Evolutionary conservation across 1,140 invertebrate genomes (phyloP).

Genomic region (Bombus affinis): DNA sequence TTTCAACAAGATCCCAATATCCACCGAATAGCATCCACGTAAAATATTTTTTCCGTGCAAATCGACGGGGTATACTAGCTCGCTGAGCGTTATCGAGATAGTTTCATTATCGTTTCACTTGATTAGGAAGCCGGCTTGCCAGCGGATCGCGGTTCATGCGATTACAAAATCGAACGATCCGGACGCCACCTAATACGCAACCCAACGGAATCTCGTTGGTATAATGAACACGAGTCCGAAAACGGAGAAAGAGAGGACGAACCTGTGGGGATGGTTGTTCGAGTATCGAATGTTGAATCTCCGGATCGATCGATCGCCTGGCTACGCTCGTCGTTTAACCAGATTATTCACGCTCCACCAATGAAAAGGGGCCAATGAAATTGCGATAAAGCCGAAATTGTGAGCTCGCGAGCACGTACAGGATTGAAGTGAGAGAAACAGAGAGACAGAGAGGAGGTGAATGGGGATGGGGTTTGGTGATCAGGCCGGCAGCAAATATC

Average conservation of each 20-base stretch:
- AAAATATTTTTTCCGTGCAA: not conserved
- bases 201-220: constrained; percentile 41
- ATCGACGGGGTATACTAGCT: not conserved
- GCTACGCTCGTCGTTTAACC: constrained; percentile 70
- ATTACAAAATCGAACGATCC: constrained; percentile 60
- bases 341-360: constrained; percentile 71
- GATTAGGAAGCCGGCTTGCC: constrained; percentile 9
- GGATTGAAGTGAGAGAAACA: not conserved
- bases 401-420: constrained; percentile 50
- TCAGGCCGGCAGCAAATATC: constrained; percentile 71
- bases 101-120: constrained; percentile 44
- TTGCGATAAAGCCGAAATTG: constrained; percentile 73
- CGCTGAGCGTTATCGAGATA: constrained; percentile 13
- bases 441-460: constrained; percentile 3
- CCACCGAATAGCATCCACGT: too few species aligned
- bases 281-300: constrained; percentile 60
- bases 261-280: not conserved
- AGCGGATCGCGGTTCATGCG: constrained; percentile 31
- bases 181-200: constrained; percentile 35
- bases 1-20: too few species aligned
- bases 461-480: constrained; percentile 32
- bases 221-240: constrained; percentile 35
- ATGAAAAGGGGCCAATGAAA: constrained; percentile 73
- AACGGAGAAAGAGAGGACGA: not conserved
- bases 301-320: constrained; percentile 60